phyloP scores from a whole-genome alignment of 2,888 invertebrate genomes.

The Aleiodes testaceus region DNA sequence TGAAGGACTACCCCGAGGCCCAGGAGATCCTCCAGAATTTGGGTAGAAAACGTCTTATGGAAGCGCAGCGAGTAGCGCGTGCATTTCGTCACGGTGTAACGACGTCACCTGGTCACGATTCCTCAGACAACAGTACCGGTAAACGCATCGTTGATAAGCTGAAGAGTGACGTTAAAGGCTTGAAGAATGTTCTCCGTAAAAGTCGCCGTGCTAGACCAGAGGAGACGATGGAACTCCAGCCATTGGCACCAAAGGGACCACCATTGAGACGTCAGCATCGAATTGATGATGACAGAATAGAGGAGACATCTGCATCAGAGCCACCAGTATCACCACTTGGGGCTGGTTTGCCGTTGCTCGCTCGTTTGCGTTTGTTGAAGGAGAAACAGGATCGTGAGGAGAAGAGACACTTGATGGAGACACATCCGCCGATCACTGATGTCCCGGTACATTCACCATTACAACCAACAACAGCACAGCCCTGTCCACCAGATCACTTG shows the following conservation, averaged over 20 bases:
- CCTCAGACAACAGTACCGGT: conserved; percentile 80
- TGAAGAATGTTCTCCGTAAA: conserved; percentile 78
- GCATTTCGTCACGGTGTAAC: conserved; percentile 79
- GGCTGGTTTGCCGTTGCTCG: conserved; percentile 86
- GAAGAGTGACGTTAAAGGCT: conserved; percentile 86
- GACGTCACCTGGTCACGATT: conserved; percentile 80
- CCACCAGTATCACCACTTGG: conserved; percentile 85
- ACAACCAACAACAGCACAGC: conserved; percentile 42
- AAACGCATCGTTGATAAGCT: conserved; percentile 89
- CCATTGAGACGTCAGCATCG: conserved; percentile 72
- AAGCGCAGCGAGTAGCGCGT: conserved; percentile 76
- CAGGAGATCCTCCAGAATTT: conserved; percentile 94
- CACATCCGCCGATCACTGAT: conserved; percentile 36
- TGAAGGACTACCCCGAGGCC: conserved; percentile 98
- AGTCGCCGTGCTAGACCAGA: conserved; percentile 72
- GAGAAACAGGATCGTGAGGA: conserved; percentile 84
- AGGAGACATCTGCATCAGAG: conserved; percentile 74
- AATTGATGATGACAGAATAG: conserved; percentile 69
- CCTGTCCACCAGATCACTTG: conserved; percentile 50
- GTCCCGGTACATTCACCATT: not conserved
- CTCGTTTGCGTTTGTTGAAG: conserved; percentile 85
- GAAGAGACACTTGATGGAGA: conserved; percentile 62
- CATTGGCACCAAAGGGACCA: conserved; percentile 74
- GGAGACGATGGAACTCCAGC: conserved; percentile 82
- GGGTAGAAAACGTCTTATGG: conserved; percentile 89